phyloP scores from a whole-genome alignment of 2,113 vertebrate species.

The Forbesichthys papilliferus region DNA sequence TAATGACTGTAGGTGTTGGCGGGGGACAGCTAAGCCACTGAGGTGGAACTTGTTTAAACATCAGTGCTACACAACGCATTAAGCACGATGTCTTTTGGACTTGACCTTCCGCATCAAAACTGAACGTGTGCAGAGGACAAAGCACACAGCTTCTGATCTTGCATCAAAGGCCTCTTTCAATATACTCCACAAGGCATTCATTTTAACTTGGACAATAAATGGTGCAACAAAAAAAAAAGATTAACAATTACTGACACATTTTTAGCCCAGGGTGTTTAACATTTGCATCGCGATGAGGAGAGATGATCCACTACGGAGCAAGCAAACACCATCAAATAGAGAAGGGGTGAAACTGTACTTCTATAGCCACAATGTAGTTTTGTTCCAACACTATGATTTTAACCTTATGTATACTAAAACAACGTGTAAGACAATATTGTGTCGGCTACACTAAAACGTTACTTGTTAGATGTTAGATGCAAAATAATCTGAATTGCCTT shows the following conservation, averaged over 20 bases:
- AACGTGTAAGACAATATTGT: too few relatives aligned
- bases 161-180: slow-evolving; percentile 11
- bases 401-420: not conserved
- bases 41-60: slow-evolving; percentile 38
- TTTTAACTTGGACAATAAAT: not conserved
- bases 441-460: too few relatives aligned
- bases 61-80: slow-evolving; percentile 4
- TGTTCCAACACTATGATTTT: not conserved
- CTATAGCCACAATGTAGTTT: not conserved
- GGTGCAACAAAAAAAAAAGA: not conserved
- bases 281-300: too few relatives aligned
- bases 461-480: too few relatives aligned
- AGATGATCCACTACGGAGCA: too few relatives aligned
- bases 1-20: slow-evolving; percentile 34
- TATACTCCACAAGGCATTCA: slow-evolving; percentile 2
- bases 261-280: too few relatives aligned
- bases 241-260: not conserved
- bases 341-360: not conserved
- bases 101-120: slow-evolving; percentile 24
- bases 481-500: too few relatives aligned
- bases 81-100: slow-evolving; percentile 27
- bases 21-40: slow-evolving; percentile 4
- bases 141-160: slow-evolving; percentile 22
- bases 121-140: slow-evolving; percentile 8
- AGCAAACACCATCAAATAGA: not conserved